Evolutionary conservation across 2,113 vertebrate species (phyloP).

Genomic region (Ptilonorhynchus violaceus): DNA sequence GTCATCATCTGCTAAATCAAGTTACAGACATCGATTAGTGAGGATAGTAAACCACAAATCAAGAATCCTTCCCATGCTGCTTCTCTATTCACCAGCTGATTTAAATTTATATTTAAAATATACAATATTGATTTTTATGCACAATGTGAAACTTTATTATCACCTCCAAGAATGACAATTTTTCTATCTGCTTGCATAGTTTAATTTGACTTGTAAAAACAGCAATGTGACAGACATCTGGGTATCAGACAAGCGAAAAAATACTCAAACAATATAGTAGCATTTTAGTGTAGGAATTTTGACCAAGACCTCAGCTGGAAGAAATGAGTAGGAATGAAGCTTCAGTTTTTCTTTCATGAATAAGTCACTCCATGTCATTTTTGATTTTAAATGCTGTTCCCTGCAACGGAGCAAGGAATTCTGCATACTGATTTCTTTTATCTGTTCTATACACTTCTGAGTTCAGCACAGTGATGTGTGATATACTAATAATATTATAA

Average conservation of each 20-base stretch:
- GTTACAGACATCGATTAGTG: neutral
- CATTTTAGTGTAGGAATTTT: neutral
- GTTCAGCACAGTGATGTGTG: neutral
- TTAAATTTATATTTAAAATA: neutral
- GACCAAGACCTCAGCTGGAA: neutral
- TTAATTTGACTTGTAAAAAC: neutral
- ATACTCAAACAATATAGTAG: neutral
- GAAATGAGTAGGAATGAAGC: neutral
- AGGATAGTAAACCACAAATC: neutral
- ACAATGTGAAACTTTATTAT: neutral
- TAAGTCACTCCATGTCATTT: neutral
- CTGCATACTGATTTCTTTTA: neutral
- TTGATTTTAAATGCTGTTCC: neutral
- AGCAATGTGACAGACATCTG: neutral
- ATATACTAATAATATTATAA: neutral
- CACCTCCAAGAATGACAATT: neutral
- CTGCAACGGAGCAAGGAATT: neutral
- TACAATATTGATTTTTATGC: neutral
- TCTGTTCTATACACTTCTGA: neutral
- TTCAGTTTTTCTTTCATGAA: neutral
- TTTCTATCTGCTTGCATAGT: neutral
- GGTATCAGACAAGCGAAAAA: neutral
- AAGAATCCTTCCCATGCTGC: neutral
- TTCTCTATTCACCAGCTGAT: neutral
- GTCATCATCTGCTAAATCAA: conserved; percentile 1